Evolutionary conservation across 2,888 invertebrate genomes (phyloP).

Genomic region (Branchellion lobata): DNA sequence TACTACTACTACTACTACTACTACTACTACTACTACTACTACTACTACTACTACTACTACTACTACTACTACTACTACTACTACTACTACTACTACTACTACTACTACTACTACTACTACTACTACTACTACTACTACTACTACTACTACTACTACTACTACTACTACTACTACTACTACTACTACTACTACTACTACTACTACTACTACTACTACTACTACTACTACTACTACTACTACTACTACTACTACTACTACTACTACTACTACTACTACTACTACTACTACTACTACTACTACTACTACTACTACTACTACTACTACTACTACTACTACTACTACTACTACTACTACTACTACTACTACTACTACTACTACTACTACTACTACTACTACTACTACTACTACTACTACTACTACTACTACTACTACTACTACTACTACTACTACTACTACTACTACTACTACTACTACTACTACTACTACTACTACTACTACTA

Average conservation of each 20-base stretch:
- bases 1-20: conserved; percentile 44
- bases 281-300: conserved; percentile 74
- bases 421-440: conserved; percentile 97
- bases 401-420: conserved; percentile 75
- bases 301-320: conserved; percentile 94
- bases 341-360: conserved; percentile 71
- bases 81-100: conserved; percentile 46
- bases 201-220: conserved; percentile 1
- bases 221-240: conserved; percentile 94
- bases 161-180: conserved; percentile 27
- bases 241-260: conserved; percentile 94
- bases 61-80: conserved; percentile 43
- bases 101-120: conserved; percentile 2
- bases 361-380: conserved; percentile 98
- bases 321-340: conserved; percentile 94
- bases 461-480: conserved; percentile 93
- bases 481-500: conserved; percentile 73
- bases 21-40: conserved; percentile 44
- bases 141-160: conserved; percentile 44
- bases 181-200: conserved; percentile 45
- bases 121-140: conserved; percentile 46
- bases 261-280: conserved; percentile 94
- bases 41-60: conserved; percentile 44
- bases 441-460: conserved; percentile 90
- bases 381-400: conserved; percentile 91